A percentile compares a stretch with the other conserved stretches of the same genome.
Evolutionary conservation across 2,113 vertebrate species (phyloP).

Genomic region (Bos indicus): DNA sequence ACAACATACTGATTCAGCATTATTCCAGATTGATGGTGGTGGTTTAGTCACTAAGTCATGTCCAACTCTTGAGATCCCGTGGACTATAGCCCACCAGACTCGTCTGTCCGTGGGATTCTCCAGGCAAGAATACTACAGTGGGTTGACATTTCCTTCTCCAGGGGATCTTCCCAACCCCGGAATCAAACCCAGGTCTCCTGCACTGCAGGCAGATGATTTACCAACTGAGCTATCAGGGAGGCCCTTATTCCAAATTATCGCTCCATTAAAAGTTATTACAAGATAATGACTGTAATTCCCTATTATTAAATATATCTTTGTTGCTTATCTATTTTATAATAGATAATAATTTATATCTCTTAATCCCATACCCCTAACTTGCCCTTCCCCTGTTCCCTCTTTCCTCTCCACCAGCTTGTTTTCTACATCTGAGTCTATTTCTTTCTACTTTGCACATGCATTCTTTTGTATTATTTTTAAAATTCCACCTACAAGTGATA

Average conservation of each 20-base stretch:
- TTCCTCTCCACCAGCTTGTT: not conserved
- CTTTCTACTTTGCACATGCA: not conserved
- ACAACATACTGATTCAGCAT: not conserved
- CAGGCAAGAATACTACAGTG: not conserved
- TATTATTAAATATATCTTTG: not conserved
- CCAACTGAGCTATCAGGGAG: not conserved
- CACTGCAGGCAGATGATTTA: not conserved
- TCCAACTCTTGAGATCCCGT: not conserved
- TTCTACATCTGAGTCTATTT: not conserved
- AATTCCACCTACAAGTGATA: not conserved
- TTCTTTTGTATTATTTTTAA: not conserved
- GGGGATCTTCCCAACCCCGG: not conserved
- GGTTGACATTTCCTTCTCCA: not conserved
- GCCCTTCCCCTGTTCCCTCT: not conserved
- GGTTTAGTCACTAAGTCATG: not conserved
- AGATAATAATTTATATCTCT: not conserved
- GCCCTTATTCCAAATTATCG: not conserved
- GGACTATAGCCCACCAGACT: not conserved
- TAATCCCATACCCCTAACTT: not conserved
- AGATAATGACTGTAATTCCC: not conserved
- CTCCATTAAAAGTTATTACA: not conserved
- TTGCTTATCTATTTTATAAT: not conserved
- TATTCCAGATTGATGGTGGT: not conserved
- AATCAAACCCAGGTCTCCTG: fast-evolving
- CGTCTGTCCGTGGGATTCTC: not conserved